phyloP scores from a whole-genome alignment of 2,797 vertebrate genomes.

The Myotis pilosus region DNA sequence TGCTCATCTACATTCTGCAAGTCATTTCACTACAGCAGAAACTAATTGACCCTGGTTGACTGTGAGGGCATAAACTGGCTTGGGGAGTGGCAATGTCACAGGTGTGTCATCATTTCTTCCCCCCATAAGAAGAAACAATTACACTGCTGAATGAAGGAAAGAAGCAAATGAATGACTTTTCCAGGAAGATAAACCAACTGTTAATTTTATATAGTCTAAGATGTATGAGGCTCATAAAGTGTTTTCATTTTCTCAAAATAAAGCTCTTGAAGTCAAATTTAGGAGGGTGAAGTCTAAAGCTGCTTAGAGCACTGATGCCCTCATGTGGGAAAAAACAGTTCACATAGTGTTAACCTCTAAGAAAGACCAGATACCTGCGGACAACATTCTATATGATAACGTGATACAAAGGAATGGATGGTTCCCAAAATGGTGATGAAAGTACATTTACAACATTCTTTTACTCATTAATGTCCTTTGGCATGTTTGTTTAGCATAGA shows the following conservation, averaged over 20 bases:
- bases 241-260: conserved; percentile 43
- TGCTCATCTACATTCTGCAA: not conserved
- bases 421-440: not conserved
- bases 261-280: conserved; percentile 49
- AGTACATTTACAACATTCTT: not conserved
- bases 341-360: conserved; percentile 46
- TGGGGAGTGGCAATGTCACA: not conserved
- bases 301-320: conserved; percentile 81
- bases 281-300: conserved; percentile 14
- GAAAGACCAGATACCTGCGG: not conserved
- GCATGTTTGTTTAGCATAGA: not conserved
- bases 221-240: conserved; percentile 40
- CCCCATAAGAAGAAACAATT: not conserved
- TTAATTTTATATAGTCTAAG: conserved; percentile 53
- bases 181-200: conserved; percentile 26
- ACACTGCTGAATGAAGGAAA: not conserved
- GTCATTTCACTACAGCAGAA: conserved; percentile 11
- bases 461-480: not conserved
- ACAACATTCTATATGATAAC: not conserved
- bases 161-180: conserved; percentile 29
- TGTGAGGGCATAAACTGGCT: not conserved
- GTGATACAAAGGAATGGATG: not conserved
- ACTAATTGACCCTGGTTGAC: not conserved
- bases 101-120: not conserved
- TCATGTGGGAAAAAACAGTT: conserved; percentile 82